Percentiles rank a stretch among this genome's conserved stretches.
phyloP scores from a whole-genome alignment of 2,888 invertebrate species.

The Pristionchus arcanus region DNA sequence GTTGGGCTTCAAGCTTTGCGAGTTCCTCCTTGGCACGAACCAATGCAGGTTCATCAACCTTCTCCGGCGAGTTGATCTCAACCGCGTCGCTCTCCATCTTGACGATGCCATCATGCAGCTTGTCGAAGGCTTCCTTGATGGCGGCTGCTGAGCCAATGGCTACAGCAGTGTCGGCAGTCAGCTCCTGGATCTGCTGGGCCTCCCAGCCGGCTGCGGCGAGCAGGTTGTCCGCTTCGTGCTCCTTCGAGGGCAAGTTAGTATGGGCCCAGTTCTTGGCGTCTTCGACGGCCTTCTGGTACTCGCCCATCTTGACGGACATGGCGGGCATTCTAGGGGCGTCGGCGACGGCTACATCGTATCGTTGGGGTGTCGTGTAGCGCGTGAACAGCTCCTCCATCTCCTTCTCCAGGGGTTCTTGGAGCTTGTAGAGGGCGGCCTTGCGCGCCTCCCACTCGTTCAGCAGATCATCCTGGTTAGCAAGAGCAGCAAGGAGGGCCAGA shows the following conservation, averaged over 20 bases:
- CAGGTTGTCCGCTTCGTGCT: constrained; percentile 49
- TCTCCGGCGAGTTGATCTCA: constrained; percentile 9
- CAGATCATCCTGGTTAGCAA: not conserved
- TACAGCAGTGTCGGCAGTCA: not conserved
- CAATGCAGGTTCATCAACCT: not conserved
- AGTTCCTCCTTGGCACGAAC: not conserved
- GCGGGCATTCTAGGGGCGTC: not conserved
- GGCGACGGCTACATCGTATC: not conserved
- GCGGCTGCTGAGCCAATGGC: not conserved
- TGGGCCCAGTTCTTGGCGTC: constrained; percentile 23
- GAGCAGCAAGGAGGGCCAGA: constrained; percentile 9
- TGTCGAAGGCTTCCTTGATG: not conserved
- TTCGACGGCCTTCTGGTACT: not conserved
- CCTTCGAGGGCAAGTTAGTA: not conserved
- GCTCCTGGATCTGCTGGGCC: not conserved
- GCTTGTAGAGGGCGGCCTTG: constrained; percentile 1
- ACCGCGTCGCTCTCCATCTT: not conserved
- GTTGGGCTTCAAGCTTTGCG: not conserved
- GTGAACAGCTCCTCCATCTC: constrained; percentile 47
- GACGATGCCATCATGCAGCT: not conserved
- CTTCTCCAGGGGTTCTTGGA: constrained; percentile 47
- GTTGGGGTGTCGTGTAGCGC: constrained; percentile 21
- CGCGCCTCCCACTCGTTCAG: constrained; percentile 28
- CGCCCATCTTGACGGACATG: not conserved
- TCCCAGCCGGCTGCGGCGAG: not conserved